These are phyloP conservation scores for Myocastor coypus DNA, from an alignment of 2,113 vertebrate genomes.

Conservation along the genomic window DNA sequence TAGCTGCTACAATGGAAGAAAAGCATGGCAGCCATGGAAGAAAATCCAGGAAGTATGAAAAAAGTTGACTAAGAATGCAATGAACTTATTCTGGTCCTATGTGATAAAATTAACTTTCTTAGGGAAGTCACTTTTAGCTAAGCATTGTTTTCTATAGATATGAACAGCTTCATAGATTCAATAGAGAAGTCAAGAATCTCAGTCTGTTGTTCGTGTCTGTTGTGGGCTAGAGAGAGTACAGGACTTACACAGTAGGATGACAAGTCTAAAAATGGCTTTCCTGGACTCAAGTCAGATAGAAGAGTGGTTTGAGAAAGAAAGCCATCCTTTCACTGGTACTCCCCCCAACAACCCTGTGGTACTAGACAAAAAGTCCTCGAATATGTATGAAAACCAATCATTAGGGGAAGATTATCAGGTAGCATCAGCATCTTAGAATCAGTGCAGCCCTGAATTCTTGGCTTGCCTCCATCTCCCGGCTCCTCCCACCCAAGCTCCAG, in stretches of 20 bases:
- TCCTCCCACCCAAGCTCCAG: no score
- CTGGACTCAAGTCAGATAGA: not conserved
- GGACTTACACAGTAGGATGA: not conserved
- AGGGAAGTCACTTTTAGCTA: slow-evolving; percentile 20
- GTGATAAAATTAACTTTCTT: slow-evolving; percentile 33
- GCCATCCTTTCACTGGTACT: not conserved
- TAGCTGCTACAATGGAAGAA: not conserved
- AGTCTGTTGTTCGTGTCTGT: not conserved
- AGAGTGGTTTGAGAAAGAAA: slow-evolving; percentile 40
- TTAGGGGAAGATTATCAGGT: not conserved
- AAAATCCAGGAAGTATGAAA: not conserved
- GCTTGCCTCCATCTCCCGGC: no score
- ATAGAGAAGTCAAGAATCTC: not conserved
- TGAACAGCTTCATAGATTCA: not conserved
- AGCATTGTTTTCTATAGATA: not conserved
- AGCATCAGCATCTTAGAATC: not conserved
- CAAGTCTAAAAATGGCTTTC: not conserved
- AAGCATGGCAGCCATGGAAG: not conserved
- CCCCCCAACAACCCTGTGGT: not conserved
- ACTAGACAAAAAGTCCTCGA: not conserved
- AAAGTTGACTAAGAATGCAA: not conserved
- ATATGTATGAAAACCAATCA: not conserved
- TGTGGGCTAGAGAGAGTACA: not conserved
- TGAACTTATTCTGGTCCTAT: not conserved
- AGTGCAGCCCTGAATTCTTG: no score